Evolutionary conservation across 1,140 invertebrate species (phyloP).

Genomic region (Megalopta genalis): DNA sequence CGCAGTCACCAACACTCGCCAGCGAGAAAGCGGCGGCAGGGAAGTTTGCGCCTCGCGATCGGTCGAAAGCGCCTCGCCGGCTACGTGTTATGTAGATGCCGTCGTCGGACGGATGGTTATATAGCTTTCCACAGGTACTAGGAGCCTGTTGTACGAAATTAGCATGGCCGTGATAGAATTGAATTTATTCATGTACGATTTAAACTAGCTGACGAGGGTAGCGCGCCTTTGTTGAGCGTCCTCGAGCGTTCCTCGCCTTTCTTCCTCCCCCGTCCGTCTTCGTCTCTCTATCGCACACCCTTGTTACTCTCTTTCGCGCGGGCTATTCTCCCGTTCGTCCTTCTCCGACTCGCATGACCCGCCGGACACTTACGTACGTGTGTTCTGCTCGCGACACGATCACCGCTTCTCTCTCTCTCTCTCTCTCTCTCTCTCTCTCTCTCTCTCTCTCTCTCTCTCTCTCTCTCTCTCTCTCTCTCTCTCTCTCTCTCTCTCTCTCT

Average conservation of each 20-base stretch:
- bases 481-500: too few relatives aligned
- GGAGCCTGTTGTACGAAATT: conserved; percentile 68
- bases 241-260: conserved; percentile 26
- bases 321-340: not conserved
- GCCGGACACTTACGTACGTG: conserved; percentile 13
- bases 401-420: conserved; percentile 19
- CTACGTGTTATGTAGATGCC: conserved; percentile 66
- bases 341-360: not conserved
- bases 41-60: conserved; percentile 53
- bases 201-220: conserved; percentile 64
- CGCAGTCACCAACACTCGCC: conserved; percentile 15
- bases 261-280: not conserved
- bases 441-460: too few relatives aligned
- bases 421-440: too few relatives aligned
- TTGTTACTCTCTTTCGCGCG: too few relatives aligned
- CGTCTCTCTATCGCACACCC: too few relatives aligned
- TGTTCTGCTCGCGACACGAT: conserved; percentile 43
- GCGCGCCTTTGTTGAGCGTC: conserved; percentile 54
- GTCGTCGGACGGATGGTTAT: conserved; percentile 43
- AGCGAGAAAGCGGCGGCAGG: conserved; percentile 16
- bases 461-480: too few relatives aligned
- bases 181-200: conserved; percentile 74
- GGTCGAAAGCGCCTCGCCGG: conserved; percentile 50
- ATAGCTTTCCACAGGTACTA: conserved; percentile 53
- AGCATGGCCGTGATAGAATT: conserved; percentile 71